Percentiles rank a stretch among this genome's conserved stretches.
phyloP scores from a whole-genome alignment of 1,140 invertebrate genomes.

The Prorops nasuta region DNA sequence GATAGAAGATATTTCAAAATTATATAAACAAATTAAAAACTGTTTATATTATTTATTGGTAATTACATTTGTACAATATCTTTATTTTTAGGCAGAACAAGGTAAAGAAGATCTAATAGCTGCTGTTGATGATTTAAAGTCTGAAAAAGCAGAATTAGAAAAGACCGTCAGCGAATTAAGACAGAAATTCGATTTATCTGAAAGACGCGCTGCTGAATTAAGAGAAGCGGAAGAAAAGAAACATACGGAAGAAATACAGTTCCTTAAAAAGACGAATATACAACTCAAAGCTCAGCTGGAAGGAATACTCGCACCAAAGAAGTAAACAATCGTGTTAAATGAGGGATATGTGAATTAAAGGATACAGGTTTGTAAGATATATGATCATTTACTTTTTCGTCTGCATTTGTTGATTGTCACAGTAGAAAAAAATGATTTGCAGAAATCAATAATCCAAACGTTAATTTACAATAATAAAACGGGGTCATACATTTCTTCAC shows the following conservation, averaged over 20 bases:
- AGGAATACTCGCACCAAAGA: slow-evolving; percentile 89
- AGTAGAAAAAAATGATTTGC: too few species aligned
- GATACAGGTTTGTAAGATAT: too few species aligned
- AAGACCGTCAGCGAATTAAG: slow-evolving; percentile 78
- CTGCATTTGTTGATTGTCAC: too few species aligned
- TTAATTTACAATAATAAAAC: too few species aligned
- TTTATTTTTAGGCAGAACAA: slow-evolving; percentile 57
- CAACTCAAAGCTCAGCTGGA: slow-evolving; percentile 92
- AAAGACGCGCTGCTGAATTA: slow-evolving; percentile 81
- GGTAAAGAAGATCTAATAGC: slow-evolving; percentile 69
- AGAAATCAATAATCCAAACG: too few species aligned
- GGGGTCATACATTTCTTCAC: too few species aligned
- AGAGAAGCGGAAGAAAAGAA: slow-evolving; percentile 85
- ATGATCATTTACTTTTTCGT: too few species aligned
- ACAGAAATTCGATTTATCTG: slow-evolving; percentile 80
- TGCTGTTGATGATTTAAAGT: slow-evolving; percentile 62
- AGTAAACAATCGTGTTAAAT: too few species aligned
- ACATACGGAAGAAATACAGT: slow-evolving; percentile 86
- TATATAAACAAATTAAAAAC: too few species aligned
- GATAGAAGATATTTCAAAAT: too few species aligned
- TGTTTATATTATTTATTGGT: too few species aligned
- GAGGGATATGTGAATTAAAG: too few species aligned
- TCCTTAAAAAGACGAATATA: slow-evolving; percentile 89
- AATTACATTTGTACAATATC: neutral
- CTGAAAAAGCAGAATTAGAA: slow-evolving; percentile 74